These are phyloP conservation scores for Amiota minor DNA, from an alignment of 2,888 invertebrate genomes.

Conservation along the genomic window DNA sequence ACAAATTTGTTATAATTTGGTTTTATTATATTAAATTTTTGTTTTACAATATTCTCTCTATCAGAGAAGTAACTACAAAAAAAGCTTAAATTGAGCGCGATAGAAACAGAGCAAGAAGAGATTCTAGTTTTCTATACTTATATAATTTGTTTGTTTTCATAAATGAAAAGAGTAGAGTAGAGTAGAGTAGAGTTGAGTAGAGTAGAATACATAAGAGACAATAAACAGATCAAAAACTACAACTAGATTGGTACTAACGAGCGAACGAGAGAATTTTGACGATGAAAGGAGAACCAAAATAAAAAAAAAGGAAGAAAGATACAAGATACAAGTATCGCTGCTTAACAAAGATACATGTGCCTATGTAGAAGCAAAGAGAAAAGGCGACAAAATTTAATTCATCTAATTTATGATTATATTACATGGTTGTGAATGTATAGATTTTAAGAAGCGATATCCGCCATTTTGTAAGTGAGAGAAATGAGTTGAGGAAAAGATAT, in stretches of 20 bases:
- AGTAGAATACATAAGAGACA: background rate
- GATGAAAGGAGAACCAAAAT: background rate
- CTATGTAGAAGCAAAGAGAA: too few species aligned
- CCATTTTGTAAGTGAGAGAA: too few species aligned
- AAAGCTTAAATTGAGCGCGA: conserved; percentile 36
- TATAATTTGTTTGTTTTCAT: too few species aligned
- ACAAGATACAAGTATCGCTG: too few species aligned
- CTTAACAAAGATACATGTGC: too few species aligned
- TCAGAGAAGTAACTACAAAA: conserved; percentile 1
- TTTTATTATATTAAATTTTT: background rate
- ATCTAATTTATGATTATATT: too few species aligned
- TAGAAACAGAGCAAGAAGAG: conserved; percentile 36
- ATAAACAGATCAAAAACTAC: conserved; percentile 5
- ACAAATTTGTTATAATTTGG: background rate
- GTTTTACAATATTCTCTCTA: conserved; percentile 12
- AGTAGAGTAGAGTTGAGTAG: too few species aligned
- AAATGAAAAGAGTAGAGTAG: too few species aligned
- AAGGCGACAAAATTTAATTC: too few species aligned
- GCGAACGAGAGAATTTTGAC: conserved; percentile 4
- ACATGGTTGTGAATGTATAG: too few species aligned
- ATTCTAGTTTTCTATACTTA: background rate
- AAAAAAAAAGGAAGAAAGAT: background rate
- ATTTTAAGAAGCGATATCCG: too few species aligned
- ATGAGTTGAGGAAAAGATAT: background rate
- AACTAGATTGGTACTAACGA: conserved; percentile 13